Conservation (phyloP, 2,888 invertebrate species). For the Micoletzkya japonica region DNA sequence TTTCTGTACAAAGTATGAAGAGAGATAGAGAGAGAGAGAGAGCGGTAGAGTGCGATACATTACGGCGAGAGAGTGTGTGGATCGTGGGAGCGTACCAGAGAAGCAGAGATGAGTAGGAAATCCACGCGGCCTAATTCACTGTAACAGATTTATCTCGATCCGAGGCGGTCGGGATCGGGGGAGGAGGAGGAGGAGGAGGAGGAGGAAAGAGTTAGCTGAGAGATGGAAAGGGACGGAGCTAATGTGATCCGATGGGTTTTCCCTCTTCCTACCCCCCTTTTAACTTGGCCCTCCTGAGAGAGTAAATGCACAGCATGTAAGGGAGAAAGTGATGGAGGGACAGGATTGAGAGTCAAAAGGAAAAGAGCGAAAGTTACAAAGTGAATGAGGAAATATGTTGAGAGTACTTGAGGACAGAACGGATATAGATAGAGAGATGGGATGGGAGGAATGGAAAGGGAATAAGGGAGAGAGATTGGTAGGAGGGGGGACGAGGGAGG, state of each 20-base stretch:
- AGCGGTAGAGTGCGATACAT: conserved; percentile 12
- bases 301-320: neutral
- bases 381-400: neutral
- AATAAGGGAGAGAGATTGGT: neutral
- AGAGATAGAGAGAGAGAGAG: neutral
- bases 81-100: neutral
- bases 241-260: neutral
- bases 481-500: neutral
- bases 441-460: neutral
- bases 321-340: conserved; percentile 7
- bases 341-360: neutral
- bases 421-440: neutral
- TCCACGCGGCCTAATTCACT: conserved; percentile 26
- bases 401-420: neutral
- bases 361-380: neutral
- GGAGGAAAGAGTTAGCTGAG: neutral
- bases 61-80: neutral
- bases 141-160: conserved; percentile 10
- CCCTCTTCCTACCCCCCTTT: too few relatives aligned
- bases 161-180: conserved; percentile 1
- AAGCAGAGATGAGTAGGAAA: conserved; percentile 9
- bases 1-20: neutral
- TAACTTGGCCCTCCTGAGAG: too few relatives aligned
- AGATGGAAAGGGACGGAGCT: neutral
- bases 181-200: neutral